These are phyloP conservation scores for human (Homo sapiens) DNA, from an alignment of 2,113 vertebrate species.

Conservation along the genomic window DNA sequence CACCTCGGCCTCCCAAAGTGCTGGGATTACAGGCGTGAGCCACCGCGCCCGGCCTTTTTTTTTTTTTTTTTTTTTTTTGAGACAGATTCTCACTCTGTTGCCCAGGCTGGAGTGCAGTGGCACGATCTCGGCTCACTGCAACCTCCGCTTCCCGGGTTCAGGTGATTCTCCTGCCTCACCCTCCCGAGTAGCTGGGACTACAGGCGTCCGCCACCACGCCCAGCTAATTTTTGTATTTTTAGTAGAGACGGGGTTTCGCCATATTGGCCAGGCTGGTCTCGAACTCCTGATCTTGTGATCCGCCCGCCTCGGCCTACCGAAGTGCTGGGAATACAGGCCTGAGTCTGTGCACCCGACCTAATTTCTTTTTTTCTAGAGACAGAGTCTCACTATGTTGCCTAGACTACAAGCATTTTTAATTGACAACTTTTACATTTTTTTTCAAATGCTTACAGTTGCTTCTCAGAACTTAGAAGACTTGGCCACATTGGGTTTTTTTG, in stretches of 20 bases:
- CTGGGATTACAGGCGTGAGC: background rate
- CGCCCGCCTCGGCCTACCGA: background rate
- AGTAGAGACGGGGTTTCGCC: background rate
- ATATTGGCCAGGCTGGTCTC: background rate
- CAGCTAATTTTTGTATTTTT: too few species aligned
- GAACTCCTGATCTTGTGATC: background rate
- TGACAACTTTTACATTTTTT: background rate
- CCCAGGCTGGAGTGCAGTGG: background rate
- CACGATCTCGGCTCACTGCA: rapidly evolving
- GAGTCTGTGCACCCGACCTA: background rate
- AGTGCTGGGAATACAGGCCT: background rate
- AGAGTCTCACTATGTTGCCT: too few species aligned
- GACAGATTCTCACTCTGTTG: background rate
- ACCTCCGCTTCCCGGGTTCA: too few species aligned
- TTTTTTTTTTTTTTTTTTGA: background rate
- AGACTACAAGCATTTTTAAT: background rate
- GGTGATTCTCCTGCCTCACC: too few species aligned
- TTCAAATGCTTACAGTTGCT: background rate
- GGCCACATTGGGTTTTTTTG: too few species aligned
- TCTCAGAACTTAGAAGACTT: background rate
- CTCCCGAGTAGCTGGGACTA: too few species aligned
- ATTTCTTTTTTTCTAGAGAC: too few species aligned
- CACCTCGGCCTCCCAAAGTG: background rate
- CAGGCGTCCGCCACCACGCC: too few species aligned
- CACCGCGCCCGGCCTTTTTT: rapidly evolving